Percentiles rank a stretch among this genome's conserved stretches.
These are phyloP conservation scores for Oenanthe melanoleuca DNA, from an alignment of 2,113 vertebrate species.

Conservation along the genomic window DNA sequence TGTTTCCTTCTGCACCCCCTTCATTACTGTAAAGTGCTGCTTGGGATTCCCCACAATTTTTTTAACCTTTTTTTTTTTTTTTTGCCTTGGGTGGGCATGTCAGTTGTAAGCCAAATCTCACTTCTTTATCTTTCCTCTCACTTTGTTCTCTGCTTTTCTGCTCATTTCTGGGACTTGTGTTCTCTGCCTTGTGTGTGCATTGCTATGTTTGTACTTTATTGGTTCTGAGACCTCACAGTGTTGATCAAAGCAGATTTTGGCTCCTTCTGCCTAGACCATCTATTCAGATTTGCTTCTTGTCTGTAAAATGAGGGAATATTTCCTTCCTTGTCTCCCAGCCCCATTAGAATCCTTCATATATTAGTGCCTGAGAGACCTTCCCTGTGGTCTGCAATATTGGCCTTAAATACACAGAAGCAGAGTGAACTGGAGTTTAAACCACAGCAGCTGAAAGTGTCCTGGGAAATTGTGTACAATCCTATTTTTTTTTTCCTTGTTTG, in stretches of 20 bases:
- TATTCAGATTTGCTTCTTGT: not conserved
- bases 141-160: not conserved
- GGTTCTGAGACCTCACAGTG: not conserved
- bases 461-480: not conserved
- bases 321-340: not conserved
- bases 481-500: not conserved
- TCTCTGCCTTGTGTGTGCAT: not conserved
- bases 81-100: not conserved
- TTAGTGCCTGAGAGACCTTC: not conserved
- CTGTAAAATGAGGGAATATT: not conserved
- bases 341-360: too few species aligned
- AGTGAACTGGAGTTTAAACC: not conserved
- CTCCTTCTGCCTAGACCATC: not conserved
- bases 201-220: not conserved
- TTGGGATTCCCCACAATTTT: not conserved
- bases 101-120: not conserved
- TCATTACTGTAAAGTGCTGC: not conserved
- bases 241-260: not conserved
- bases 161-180: not conserved
- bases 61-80: not conserved
- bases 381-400: not conserved
- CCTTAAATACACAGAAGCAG: not conserved
- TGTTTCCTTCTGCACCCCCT: not conserved
- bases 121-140: not conserved
- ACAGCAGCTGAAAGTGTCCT: not conserved